These are phyloP conservation scores for Momotus momota DNA, from an alignment of 2,797 vertebrate genomes.

Conservation along the genomic window DNA sequence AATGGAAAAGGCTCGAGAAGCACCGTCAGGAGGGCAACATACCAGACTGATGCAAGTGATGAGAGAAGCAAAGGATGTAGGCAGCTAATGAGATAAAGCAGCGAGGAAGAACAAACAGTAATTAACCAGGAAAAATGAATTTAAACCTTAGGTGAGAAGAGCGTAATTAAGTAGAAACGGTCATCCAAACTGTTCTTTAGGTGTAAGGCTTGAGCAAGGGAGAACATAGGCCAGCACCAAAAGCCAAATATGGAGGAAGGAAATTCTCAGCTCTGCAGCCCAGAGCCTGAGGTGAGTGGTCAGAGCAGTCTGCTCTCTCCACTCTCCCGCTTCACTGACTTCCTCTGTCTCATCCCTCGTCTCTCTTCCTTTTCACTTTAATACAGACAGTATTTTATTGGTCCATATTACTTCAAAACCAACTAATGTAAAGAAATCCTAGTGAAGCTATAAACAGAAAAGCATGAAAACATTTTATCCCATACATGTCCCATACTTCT, in stretches of 20 bases:
- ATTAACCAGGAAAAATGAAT: not conserved
- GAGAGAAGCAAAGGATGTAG: not conserved
- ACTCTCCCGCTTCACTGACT: not conserved
- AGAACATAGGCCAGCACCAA: not conserved
- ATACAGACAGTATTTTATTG: no score
- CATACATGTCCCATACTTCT: accelerated
- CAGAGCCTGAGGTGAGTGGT: accelerated
- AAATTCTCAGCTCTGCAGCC: not conserved
- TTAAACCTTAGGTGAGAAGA: not conserved
- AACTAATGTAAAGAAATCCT: not conserved
- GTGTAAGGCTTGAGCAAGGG: not conserved
- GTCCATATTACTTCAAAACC: not conserved
- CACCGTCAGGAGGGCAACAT: accelerated
- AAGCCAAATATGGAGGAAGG: accelerated
- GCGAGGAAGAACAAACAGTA: not conserved
- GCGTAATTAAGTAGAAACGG: not conserved
- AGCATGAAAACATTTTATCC: not conserved
- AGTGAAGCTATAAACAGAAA: not conserved
- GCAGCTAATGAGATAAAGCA: not conserved
- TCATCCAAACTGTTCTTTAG: not conserved
- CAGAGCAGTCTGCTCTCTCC: not conserved
- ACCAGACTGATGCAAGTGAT: not conserved
- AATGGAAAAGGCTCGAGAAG: not conserved
- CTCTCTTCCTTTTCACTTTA: not conserved
- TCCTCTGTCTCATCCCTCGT: not conserved